Conservation (phyloP, 2,113 vertebrate genomes). For the Mesocricetus auratus region DNA sequence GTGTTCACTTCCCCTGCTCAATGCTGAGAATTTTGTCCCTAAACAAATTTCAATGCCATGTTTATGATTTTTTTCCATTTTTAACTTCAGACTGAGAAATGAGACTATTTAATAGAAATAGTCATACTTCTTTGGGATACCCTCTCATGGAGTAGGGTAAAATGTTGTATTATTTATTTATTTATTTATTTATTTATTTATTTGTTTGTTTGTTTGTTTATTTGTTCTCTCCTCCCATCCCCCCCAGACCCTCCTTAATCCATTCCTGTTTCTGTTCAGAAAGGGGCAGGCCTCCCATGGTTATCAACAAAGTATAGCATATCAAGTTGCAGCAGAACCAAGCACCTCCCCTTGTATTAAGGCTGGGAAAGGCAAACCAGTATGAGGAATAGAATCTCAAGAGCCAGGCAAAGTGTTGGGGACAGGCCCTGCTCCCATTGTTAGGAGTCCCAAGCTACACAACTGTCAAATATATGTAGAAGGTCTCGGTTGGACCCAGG, state of each 20-base stretch:
- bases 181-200: neutral
- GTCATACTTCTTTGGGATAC: neutral
- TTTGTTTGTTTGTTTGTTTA: neutral
- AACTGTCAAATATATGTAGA: neutral
- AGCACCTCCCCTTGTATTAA: neutral
- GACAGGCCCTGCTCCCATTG: neutral
- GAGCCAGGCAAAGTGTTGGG: neutral
- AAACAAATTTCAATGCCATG: neutral
- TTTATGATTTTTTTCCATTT: neutral
- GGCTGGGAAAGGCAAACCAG: neutral
- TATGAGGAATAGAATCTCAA: neutral
- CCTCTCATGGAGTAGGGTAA: neutral
- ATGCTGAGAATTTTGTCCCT: neutral
- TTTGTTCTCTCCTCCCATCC: neutral
- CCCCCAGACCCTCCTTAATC: neutral
- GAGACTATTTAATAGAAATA: neutral
- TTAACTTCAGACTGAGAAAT: neutral
- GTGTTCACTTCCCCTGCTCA: no score
- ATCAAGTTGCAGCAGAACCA: neutral
- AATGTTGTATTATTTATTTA: conserved; percentile 27
- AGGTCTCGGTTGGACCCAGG: neutral
- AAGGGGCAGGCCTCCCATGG: neutral
- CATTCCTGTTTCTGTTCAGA: neutral
- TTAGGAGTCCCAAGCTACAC: neutral
- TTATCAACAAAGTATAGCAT: neutral